Evolutionary conservation across 2,888 invertebrate species (phyloP).

Genomic region (Eupithecia tripunctaria): DNA sequence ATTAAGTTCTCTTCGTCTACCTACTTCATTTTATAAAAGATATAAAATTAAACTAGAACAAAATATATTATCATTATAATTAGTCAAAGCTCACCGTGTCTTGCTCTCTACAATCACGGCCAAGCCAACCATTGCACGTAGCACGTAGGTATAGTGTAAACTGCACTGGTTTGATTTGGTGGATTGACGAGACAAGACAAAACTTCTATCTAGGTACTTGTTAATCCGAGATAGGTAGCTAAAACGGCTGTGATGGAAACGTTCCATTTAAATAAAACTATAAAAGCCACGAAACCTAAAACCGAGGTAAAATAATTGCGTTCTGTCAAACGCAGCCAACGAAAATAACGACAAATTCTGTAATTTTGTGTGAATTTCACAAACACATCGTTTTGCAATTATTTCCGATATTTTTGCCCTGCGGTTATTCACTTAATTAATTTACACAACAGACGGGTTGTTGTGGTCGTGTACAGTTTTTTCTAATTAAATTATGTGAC

Average conservation of each 20-base stretch:
- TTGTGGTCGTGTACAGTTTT: too few relatives aligned
- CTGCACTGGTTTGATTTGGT: not conserved
- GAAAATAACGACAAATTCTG: constrained; percentile 27
- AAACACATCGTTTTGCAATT: not conserved
- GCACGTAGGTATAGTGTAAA: not conserved
- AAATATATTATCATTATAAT: too few relatives aligned
- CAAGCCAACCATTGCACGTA: not conserved
- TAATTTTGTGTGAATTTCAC: constrained; percentile 19
- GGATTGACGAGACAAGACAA: not conserved
- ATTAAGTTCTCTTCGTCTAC: too few relatives aligned
- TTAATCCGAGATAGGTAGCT: not conserved
- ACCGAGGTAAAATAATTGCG: constrained; percentile 18
- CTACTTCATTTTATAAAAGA: too few relatives aligned
- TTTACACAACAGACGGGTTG: constrained; percentile 6
- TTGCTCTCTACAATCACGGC: not conserved
- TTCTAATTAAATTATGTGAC: too few relatives aligned
- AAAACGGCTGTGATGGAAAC: not conserved
- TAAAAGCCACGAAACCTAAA: constrained; percentile 21
- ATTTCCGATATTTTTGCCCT: constrained; percentile 24
- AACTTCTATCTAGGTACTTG: not conserved
- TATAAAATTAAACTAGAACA: too few relatives aligned
- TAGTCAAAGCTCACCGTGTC: not conserved
- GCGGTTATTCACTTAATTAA: constrained; percentile 20
- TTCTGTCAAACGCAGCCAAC: constrained; percentile 27
- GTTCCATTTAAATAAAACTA: not conserved